Conservation (phyloP, 2,113 vertebrate genomes). For the Grammomys surdaster region DNA sequence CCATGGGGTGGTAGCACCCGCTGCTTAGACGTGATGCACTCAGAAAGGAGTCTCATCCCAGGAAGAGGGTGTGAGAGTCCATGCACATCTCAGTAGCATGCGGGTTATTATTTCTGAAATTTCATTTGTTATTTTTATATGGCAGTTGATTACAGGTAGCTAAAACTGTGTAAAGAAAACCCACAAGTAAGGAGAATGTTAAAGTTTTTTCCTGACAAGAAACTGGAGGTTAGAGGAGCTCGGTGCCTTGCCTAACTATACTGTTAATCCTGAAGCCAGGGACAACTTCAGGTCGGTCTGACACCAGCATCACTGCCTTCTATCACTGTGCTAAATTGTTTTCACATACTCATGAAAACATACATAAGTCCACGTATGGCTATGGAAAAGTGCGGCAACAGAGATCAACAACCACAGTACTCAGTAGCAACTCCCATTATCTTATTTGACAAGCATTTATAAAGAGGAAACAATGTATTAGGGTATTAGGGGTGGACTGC, state of each 20-base stretch:
- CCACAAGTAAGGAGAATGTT: background rate
- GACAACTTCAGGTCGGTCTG: background rate
- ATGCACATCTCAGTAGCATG: background rate
- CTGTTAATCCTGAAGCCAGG: background rate
- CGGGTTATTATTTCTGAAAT: background rate
- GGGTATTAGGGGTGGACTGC: no score
- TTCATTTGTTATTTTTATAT: background rate
- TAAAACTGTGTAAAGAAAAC: background rate
- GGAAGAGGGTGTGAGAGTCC: background rate
- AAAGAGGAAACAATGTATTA: conserved; percentile 13
- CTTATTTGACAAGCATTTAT: conserved; percentile 44
- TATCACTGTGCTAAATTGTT: background rate
- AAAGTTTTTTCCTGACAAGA: conserved; percentile 30
- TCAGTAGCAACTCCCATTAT: background rate
- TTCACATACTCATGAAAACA: background rate
- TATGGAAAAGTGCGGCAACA: background rate
- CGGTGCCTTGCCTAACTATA: conserved; percentile 19
- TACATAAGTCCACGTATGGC: background rate
- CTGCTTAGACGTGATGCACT: background rate
- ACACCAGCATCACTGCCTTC: conserved; percentile 36
- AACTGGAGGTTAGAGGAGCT: conserved; percentile 23
- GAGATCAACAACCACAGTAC: conserved; percentile 30
- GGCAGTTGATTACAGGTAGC: background rate
- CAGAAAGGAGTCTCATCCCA: background rate
- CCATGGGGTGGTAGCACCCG: background rate